Base-by-base conservation (phyloP, 2,888 invertebrate genomes). In the Eupithecia tripunctaria region DNA sequence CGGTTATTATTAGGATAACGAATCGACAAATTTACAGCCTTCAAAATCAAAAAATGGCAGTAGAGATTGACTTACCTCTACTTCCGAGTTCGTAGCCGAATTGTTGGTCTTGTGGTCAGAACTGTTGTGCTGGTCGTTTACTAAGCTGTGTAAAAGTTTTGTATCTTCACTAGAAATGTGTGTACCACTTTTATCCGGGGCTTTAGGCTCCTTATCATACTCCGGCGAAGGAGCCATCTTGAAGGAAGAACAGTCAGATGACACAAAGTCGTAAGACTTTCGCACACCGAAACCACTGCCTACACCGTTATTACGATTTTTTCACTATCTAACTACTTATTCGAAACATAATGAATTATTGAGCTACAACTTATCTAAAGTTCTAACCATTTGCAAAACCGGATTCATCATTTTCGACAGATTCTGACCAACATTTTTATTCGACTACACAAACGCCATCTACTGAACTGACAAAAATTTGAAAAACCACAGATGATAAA, bases 201-300 rank as follows among this genome's bases (percentile, higher is more conserved):
- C 96, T 94, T 96, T 96, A 80, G 96, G 96, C 95, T 96, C 96
- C 94, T 95, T 96, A 94, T 96, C 96, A 94, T 96, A 96, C 92
- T 96, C 96, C 93, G 96, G 96, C 92, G 96, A 96, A 95, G 96
- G 96, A 95, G 96, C 96, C 97, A 97, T 97, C 95, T 96, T 96
- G 95, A 92, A 93, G 93, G 94, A 93, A 94, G 92, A 92, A 89
- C 89, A 94, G 93, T 94, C 94, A 94, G 94, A 94, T 94, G 94
- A 94, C 94, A 94, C 94, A 93, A 73, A 92, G 94, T 94, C 93
- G 90, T 93, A 92, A 91, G 94, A 94, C 93, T 93, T 91, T 91
- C 88, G 83, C 88, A 90, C 93, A 89, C 91, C 86, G 79, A 89
- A 88, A 87, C 85, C 89, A 92, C 92, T 88, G 84, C 84, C 84